These are phyloP conservation scores for Nebria ingens DNA, from an alignment of 1,140 invertebrate genomes.

Conservation along the genomic window DNA sequence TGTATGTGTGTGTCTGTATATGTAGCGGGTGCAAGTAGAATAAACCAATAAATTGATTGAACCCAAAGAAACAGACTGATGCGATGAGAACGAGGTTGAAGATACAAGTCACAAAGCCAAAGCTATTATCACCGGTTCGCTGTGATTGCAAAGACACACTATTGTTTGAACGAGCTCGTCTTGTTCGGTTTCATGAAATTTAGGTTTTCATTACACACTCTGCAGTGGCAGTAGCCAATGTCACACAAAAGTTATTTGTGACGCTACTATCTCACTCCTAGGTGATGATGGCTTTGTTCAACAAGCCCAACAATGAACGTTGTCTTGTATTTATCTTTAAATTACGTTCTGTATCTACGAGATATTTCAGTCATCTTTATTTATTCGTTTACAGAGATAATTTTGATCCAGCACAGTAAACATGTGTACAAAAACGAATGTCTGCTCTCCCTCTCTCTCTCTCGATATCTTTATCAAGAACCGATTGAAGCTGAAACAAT, in stretches of 20 bases:
- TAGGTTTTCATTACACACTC: slow-evolving; percentile 2
- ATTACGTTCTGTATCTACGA: too few relatives aligned
- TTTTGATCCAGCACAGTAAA: too few relatives aligned
- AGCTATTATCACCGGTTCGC: neutral
- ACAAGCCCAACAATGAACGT: too few relatives aligned
- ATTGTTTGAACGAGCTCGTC: neutral
- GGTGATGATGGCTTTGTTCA: neutral
- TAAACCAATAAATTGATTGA: too few relatives aligned
- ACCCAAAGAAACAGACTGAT: too few relatives aligned
- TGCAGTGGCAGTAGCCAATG: neutral
- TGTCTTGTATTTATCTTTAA: too few relatives aligned
- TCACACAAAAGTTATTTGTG: slow-evolving; percentile 4
- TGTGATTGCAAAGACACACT: neutral
- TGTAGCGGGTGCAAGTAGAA: neutral
- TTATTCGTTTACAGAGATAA: neutral
- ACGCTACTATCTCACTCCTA: neutral
- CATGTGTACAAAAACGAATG: too few relatives aligned
- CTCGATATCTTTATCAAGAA: neutral
- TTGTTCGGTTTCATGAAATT: slow-evolving; percentile 2
- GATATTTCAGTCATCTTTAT: too few relatives aligned
- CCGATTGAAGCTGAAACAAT: slow-evolving; percentile 7
- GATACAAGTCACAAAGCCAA: neutral
- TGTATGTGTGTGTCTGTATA: neutral
- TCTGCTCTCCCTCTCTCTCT: neutral
- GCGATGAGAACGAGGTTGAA: too few relatives aligned